Percentiles rank a stretch among this genome's conserved stretches.
Evolutionary conservation across 2,888 invertebrate species (phyloP).

Genomic region (Perithous albicinctus): DNA sequence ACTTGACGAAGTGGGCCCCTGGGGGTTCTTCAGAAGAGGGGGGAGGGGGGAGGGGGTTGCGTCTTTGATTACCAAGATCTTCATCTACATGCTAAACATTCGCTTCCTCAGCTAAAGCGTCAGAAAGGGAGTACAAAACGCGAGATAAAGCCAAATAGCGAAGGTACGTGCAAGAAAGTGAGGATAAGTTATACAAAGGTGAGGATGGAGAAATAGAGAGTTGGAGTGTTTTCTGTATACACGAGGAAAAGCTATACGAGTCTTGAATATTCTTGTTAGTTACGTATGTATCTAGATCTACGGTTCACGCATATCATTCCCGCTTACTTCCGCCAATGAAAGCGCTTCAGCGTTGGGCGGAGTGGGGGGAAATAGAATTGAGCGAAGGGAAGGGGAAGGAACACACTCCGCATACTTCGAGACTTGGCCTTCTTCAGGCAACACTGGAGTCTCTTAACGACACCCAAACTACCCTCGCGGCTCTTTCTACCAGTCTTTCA

Average conservation of each 20-base stretch:
- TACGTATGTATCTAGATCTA: constrained; percentile 84
- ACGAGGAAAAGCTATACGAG: constrained; percentile 68
- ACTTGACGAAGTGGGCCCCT: constrained; percentile 84
- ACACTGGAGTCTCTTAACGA: constrained; percentile 64
- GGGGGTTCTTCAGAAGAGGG: constrained; percentile 72
- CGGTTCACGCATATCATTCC: constrained; percentile 69
- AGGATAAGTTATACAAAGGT: constrained; percentile 38
- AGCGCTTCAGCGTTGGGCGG: too few relatives aligned
- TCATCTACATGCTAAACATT: constrained; percentile 84
- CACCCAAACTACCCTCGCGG: constrained; percentile 63
- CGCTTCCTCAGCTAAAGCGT: constrained; percentile 64
- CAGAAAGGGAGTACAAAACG: constrained; percentile 21
- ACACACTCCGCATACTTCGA: constrained; percentile 43
- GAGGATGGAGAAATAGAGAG: constrained; percentile 21
- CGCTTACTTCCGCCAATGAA: constrained; percentile 29
- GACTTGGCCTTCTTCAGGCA: constrained; percentile 36
- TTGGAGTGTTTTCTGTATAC: constrained; percentile 30
- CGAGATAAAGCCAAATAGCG: constrained; percentile 17
- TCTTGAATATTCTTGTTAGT: constrained; percentile 83
- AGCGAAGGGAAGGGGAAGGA: constrained; percentile 1
- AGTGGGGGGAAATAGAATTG: constrained; percentile 12
- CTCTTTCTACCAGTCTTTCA: constrained; percentile 62
- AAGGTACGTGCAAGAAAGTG: constrained; percentile 46
- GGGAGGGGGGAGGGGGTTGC: constrained; percentile 54
- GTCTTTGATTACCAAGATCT: constrained; percentile 85